Conservation (phyloP, 2,797 vertebrate species). For the Galagoides demidoff region DNA sequence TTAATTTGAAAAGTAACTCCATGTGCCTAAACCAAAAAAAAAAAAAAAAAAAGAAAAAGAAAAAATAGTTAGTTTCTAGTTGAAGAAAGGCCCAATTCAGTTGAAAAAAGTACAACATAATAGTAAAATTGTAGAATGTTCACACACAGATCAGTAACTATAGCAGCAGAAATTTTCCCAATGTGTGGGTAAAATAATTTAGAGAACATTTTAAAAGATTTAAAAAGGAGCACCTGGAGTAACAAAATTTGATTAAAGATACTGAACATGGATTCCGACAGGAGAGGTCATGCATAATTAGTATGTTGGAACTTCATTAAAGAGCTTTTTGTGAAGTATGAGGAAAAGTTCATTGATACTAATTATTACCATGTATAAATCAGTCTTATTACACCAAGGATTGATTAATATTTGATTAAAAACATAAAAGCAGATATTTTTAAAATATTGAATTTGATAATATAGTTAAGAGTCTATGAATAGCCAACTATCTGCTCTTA, state of each 20-base stretch:
- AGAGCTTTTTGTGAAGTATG: conserved; percentile 77
- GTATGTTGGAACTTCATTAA: conserved; percentile 81
- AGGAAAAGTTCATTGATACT: conserved; percentile 74
- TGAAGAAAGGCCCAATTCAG: neutral
- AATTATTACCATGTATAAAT: conserved; percentile 77
- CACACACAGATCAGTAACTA: neutral
- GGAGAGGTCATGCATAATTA: conserved; percentile 81
- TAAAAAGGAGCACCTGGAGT: conserved; percentile 68
- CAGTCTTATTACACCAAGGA: conserved; percentile 73
- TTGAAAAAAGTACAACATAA: neutral
- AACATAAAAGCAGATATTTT: conserved; percentile 40
- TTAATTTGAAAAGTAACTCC: conserved; percentile 24
- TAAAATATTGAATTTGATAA: neutral
- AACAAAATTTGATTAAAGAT: conserved; percentile 81
- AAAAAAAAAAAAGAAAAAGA: neutral
- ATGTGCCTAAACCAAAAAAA: neutral
- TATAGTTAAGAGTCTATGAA: neutral
- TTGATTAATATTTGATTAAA: conserved; percentile 74
- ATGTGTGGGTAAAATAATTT: conserved; percentile 35
- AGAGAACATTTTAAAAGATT: conserved; percentile 62
- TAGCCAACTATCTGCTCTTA: neutral
- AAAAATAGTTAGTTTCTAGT: neutral
- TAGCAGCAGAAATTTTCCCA: neutral
- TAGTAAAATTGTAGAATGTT: neutral
- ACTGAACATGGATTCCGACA: conserved; percentile 68